Evolutionary conservation across 2,797 vertebrate genomes (phyloP), one percentile per base, ranked within the genome.

Genomic region (Sphenodon punctatus): DNA sequence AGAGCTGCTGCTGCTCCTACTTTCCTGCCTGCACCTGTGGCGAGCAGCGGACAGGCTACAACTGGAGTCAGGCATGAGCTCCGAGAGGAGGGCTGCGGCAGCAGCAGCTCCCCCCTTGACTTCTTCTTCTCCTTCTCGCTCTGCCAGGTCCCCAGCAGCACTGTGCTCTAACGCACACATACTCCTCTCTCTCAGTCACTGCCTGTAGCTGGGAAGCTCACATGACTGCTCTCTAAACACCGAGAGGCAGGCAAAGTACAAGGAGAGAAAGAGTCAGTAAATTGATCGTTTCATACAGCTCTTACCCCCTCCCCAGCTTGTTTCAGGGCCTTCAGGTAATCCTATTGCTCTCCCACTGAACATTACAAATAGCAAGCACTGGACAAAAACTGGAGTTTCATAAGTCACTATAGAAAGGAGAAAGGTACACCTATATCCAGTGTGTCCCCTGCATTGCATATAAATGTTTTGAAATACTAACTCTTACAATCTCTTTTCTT

Each of bases 221-320:
- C 93, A 93, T 94, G 93, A 94, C 93, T 92, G 56, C 75, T 80
- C 74, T 70, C 88, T 78, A 45, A 86, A 81, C 89, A 72, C 71
- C 25, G 38, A 91, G 78, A 88, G 80, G 82, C 82, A 90, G 84
- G 80, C 6, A 92, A 82, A 88, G 78, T 78, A 36, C 79, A 75
- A 88, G 73, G 69, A 71, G 76, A 84, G 68, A 36, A 61, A 66
- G 55, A 85, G 22, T 38, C 60, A 86, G 46, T 51, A 75, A 58
- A 11, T n/a, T n/a, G n/a, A n/a, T n/a, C n/a, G n/a, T n/a, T n/a
- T 84, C 78, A 75, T 72, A n/a, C 12, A 63, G 6, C 38, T 78
- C 75, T 42, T n/a, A 61, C 7, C 53, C 11, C 10, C 19, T 34
- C 2, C 19, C 16, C 16, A 58, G 59, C 16, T 41, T 58, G 20